Percentiles rank a stretch among this genome's conserved stretches.
phyloP scores from a whole-genome alignment of 2,888 invertebrate species.

The Blastobasis adustella region DNA sequence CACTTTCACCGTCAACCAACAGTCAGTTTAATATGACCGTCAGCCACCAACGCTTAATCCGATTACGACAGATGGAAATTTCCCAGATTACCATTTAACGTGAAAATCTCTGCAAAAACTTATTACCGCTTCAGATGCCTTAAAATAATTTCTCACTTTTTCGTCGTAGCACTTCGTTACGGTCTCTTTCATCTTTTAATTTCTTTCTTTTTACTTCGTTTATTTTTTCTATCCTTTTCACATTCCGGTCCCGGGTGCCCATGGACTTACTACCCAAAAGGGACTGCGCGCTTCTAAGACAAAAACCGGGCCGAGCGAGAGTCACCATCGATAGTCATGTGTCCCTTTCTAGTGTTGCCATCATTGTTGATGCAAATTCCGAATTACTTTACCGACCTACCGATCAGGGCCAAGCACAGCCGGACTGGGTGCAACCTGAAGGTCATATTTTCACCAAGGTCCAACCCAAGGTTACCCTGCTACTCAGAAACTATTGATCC shows the following conservation, averaged over 20 bases:
- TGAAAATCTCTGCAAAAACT: slow-evolving; percentile 49
- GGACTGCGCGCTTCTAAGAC: too few relatives aligned
- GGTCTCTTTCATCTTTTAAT: slow-evolving; percentile 54
- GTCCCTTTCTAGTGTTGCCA: too few relatives aligned
- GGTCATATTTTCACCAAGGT: too few relatives aligned
- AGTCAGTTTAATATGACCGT: slow-evolving; percentile 9
- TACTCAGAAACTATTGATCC: too few relatives aligned
- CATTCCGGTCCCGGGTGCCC: slow-evolving; percentile 26
- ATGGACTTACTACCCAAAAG: too few relatives aligned
- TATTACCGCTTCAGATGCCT: slow-evolving; percentile 52
- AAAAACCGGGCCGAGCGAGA: too few relatives aligned
- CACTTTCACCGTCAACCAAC: slow-evolving; percentile 1
- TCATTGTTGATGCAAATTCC: too few relatives aligned
- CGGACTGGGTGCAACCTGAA: too few relatives aligned
- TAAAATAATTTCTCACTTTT: slow-evolving; percentile 55
- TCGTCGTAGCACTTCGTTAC: slow-evolving; percentile 48
- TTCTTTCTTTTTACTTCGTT: slow-evolving; percentile 42
- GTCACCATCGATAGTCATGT: too few relatives aligned
- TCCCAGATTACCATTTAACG: slow-evolving; percentile 52
- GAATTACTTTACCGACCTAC: too few relatives aligned
- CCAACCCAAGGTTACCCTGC: too few relatives aligned
- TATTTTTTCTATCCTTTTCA: slow-evolving; percentile 37
- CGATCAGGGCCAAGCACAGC: too few relatives aligned
- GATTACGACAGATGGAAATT: slow-evolving; percentile 45
- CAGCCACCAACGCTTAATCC: slow-evolving; percentile 26